Conservation (phyloP, 2,888 invertebrate genomes). For the Slavum lentiscoides region DNA sequence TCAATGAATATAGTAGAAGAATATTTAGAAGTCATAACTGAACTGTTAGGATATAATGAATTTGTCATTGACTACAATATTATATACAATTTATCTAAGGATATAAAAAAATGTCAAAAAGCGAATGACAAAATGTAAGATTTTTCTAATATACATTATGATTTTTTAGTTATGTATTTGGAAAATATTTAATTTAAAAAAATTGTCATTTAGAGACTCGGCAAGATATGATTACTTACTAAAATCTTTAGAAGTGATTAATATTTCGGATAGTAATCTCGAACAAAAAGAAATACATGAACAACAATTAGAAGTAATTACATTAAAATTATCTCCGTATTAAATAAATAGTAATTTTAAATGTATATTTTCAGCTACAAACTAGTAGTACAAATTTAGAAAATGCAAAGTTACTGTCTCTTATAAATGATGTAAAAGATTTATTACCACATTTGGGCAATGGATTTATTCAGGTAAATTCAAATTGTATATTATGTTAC, state of each 20-base stretch:
- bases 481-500: neutral
- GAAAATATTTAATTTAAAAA: neutral
- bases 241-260: constrained; percentile 42
- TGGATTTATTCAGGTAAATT: constrained; percentile 66
- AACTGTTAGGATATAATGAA: constrained; percentile 39
- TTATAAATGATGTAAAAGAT: constrained; percentile 72
- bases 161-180: neutral
- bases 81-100: constrained; percentile 21
- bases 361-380: constrained; percentile 25
- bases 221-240: constrained; percentile 43
- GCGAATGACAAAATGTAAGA: constrained; percentile 20
- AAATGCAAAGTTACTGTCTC: constrained; percentile 59
- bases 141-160: neutral
- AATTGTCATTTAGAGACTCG: constrained; percentile 17
- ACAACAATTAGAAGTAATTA: constrained; percentile 22
- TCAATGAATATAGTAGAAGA: constrained; percentile 13
- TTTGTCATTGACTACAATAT: constrained; percentile 34
- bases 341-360: constrained; percentile 1
- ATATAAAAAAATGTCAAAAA: constrained; percentile 36
- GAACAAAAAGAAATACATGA: constrained; percentile 39
- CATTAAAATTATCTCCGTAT: neutral
- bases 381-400: constrained; percentile 41
- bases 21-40: constrained; percentile 36
- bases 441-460: constrained; percentile 81
- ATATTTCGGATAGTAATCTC: constrained; percentile 7